phyloP scores from a whole-genome alignment of 2,797 vertebrate species.

The Gallinago stenura region DNA sequence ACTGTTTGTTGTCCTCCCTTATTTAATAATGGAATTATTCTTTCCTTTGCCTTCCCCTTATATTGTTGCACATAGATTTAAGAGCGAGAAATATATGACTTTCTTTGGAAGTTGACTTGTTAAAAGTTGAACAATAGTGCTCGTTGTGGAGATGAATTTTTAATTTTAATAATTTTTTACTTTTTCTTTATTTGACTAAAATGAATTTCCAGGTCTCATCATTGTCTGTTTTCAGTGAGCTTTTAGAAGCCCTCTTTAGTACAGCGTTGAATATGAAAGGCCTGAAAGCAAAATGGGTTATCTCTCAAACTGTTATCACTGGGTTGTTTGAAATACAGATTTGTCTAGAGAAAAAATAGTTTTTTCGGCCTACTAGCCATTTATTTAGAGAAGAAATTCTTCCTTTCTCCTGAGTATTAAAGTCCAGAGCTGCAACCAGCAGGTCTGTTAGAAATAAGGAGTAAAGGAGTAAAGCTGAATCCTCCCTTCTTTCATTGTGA shows the following conservation, averaged over 20 bases:
- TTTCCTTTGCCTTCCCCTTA: background rate
- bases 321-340: constrained; percentile 33
- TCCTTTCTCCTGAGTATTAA: constrained; percentile 4
- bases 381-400: constrained; percentile 32
- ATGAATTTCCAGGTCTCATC: background rate
- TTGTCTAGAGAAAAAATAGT: background rate
- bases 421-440: background rate
- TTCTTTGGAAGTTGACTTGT: background rate
- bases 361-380: background rate
- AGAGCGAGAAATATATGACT: background rate
- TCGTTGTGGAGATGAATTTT: background rate
- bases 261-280: background rate
- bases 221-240: background rate
- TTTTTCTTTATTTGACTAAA: background rate
- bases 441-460: constrained; percentile 10
- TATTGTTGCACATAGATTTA: background rate
- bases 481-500: background rate
- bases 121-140: background rate
- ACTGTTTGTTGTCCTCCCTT: background rate
- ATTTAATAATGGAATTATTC: background rate
- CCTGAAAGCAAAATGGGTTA: constrained; percentile 12
- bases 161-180: background rate
- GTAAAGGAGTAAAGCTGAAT: constrained; percentile 1
- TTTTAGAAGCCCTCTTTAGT: background rate
- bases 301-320: background rate